phyloP scores from a whole-genome alignment of 1,140 invertebrate genomes.

The Ectropis grisescens region DNA sequence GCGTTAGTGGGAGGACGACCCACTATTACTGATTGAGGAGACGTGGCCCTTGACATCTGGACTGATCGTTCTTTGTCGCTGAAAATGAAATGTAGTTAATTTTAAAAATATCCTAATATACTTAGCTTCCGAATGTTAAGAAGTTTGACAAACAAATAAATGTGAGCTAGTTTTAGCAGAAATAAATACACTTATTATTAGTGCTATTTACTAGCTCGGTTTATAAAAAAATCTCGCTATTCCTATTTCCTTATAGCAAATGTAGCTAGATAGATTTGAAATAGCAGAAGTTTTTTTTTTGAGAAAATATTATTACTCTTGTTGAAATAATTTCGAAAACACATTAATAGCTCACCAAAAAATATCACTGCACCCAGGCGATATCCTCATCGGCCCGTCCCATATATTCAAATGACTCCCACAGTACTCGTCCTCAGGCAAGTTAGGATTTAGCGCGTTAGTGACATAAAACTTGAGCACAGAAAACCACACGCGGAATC shows the following conservation, averaged over 20 bases:
- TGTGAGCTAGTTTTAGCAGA: too few species aligned
- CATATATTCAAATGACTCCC: conserved; percentile 85
- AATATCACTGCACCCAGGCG: conserved; percentile 83
- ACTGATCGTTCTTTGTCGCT: conserved; percentile 62
- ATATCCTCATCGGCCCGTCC: conserved; percentile 84
- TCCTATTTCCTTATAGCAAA: too few species aligned
- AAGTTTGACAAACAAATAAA: too few species aligned
- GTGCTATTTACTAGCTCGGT: too few species aligned
- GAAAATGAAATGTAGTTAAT: conserved; percentile 20
- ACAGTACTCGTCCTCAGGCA: conserved; percentile 79
- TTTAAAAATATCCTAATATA: too few species aligned
- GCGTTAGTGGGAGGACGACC: conserved; percentile 75
- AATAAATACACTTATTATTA: too few species aligned
- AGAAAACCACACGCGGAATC: conserved; percentile 88
- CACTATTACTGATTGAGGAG: conserved; percentile 58
- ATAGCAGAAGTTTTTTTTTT: too few species aligned
- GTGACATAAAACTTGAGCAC: conserved; percentile 88
- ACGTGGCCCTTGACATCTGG: conserved; percentile 60
- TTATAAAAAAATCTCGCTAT: too few species aligned
- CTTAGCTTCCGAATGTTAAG: too few species aligned
- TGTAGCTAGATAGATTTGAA: too few species aligned
- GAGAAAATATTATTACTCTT: too few species aligned
- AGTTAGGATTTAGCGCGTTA: conserved; percentile 68
- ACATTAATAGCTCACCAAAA: conserved; percentile 81
- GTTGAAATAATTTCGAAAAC: too few species aligned